Percentiles rank a stretch among this genome's conserved stretches.
Conservation (phyloP, 2,113 vertebrate genomes). For the Mionectes macconnelli region DNA sequence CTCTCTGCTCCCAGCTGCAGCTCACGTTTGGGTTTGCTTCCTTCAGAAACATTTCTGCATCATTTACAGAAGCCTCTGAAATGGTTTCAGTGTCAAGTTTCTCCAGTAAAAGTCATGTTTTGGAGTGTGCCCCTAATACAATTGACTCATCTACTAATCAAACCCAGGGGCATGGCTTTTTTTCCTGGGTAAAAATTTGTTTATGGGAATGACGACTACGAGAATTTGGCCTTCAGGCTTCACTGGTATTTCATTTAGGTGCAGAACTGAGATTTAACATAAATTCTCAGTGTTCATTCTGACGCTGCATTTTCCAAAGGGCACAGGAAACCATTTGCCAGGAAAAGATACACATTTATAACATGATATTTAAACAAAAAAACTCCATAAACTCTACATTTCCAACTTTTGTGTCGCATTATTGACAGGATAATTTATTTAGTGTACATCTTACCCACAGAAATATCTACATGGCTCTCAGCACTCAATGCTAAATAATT, state of each 20-base stretch:
- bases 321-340: not conserved
- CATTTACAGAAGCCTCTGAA: not conserved
- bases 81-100: not conserved
- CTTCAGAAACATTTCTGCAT: not conserved
- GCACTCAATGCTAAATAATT: not conserved
- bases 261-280: not conserved
- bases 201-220: not conserved
- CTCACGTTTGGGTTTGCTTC: not conserved
- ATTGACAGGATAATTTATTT: not conserved
- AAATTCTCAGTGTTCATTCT: not conserved
- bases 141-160: not conserved
- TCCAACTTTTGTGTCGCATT: not conserved
- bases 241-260: not conserved
- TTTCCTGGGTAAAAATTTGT: not conserved
- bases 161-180: not conserved
- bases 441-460: not conserved
- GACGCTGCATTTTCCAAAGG: conserved; percentile 3
- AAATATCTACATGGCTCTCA: not conserved
- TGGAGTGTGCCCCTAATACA: not conserved
- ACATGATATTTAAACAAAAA: not conserved
- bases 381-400: not conserved
- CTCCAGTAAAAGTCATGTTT: not conserved
- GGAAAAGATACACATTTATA: not conserved
- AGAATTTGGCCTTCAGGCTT: conserved; percentile 5
- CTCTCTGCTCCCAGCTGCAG: not conserved